These are phyloP conservation scores for Pristionchus entomophagus DNA, from an alignment of 2,888 invertebrate species.

Conservation along the genomic window DNA sequence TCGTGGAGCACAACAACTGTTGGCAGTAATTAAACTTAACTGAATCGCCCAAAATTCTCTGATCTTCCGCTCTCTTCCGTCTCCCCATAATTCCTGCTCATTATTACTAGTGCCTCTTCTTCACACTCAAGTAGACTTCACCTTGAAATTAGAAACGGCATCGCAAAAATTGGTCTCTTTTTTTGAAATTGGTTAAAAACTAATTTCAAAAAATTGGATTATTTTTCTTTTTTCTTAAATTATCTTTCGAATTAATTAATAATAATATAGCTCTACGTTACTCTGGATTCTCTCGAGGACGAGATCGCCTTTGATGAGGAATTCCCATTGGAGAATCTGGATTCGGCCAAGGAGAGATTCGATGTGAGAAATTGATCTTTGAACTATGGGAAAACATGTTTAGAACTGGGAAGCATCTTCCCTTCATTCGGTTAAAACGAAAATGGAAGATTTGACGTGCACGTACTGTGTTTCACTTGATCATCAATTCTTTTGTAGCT, in stretches of 20 bases:
- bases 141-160: too few relatives aligned
- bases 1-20: too few relatives aligned
- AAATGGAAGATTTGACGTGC: too few relatives aligned
- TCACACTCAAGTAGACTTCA: too few relatives aligned
- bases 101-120: not conserved
- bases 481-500: too few relatives aligned
- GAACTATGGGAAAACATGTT: not conserved
- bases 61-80: not conserved
- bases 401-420: not conserved
- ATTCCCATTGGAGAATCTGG: conserved; percentile 62
- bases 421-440: too few relatives aligned
- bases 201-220: too few relatives aligned
- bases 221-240: not conserved
- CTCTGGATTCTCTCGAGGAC: conserved; percentile 59
- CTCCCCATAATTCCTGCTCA: not conserved
- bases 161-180: too few relatives aligned
- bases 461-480: too few relatives aligned
- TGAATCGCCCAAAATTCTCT: not conserved
- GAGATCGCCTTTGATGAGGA: conserved; percentile 59
- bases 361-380: conserved; percentile 49
- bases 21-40: too few relatives aligned
- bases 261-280: conserved; percentile 53
- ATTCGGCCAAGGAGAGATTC: conserved; percentile 53
- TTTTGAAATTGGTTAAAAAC: too few relatives aligned
- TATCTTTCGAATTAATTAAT: not conserved